phyloP scores from a whole-genome alignment of 2,797 vertebrate genomes.

The Chloroceryle inda region DNA sequence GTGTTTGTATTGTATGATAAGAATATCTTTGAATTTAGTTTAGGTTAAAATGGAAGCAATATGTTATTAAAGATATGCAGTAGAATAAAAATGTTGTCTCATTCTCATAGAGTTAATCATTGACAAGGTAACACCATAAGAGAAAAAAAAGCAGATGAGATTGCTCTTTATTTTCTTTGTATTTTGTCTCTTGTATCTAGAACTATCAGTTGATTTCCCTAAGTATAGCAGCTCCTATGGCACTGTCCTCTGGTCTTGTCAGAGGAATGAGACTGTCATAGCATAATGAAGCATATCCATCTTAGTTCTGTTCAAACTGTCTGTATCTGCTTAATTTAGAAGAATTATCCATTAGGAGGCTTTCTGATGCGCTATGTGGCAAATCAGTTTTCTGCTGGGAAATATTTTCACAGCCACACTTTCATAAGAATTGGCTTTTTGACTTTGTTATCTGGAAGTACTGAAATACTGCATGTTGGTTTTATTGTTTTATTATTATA shows the following conservation, averaged over 20 bases:
- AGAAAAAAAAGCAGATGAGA: not conserved
- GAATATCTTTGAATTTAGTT: not conserved
- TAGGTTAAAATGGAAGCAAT: not conserved
- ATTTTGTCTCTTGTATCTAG: not conserved
- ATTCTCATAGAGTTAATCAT: not conserved
- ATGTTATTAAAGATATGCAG: not conserved
- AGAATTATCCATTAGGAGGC: not conserved
- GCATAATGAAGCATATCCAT: not conserved
- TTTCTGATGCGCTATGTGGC: not conserved
- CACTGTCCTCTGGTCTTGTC: not conserved
- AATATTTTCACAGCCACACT: not conserved
- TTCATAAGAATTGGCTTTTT: not conserved
- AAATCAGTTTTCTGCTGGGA: not conserved
- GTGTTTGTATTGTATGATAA: not conserved
- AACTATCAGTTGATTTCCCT: not conserved
- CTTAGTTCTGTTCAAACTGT: not conserved
- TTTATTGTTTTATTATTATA: conserved; percentile 9
- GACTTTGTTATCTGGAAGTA: not conserved
- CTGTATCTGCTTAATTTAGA: not conserved
- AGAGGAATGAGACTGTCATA: not conserved
- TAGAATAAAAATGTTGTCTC: not conserved
- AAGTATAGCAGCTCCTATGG: not conserved
- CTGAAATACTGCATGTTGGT: not conserved
- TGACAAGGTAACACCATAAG: not conserved
- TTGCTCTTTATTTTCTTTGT: not conserved